Conservation (phyloP, 2,113 vertebrate species). For the Pardalotus punctatus region DNA sequence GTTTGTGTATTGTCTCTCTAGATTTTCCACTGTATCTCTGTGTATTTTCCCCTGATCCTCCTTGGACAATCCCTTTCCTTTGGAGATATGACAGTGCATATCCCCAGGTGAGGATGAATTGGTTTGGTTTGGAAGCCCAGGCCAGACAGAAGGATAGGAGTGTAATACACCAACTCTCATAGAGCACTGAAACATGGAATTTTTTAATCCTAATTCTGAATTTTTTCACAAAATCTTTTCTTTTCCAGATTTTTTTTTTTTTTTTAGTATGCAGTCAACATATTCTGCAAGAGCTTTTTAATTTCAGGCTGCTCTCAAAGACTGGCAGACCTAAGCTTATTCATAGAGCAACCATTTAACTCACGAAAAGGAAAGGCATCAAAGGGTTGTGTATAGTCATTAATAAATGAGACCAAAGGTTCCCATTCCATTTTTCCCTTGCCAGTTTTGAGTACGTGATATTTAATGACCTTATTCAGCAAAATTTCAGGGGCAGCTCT, state of each 20-base stretch:
- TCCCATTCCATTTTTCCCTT: neutral
- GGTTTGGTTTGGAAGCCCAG: neutral
- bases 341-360: neutral
- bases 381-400: neutral
- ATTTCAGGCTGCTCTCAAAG: neutral
- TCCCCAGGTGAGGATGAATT: neutral
- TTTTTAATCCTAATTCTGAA: neutral
- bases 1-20: neutral
- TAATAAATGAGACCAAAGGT: constrained; percentile 1
- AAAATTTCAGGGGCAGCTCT: constrained; percentile 8
- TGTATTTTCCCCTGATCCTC: neutral
- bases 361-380: neutral
- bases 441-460: neutral
- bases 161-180: neutral
- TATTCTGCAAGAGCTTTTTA: neutral
- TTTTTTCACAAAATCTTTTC: neutral
- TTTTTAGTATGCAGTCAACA: neutral
- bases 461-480: constrained; percentile 7
- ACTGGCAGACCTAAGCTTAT: neutral
- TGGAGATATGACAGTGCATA: neutral
- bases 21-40: neutral
- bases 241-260: neutral
- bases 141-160: neutral
- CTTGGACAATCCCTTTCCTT: neutral
- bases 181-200: neutral